A percentile compares a stretch with the other conserved stretches of the same genome.
Evolutionary conservation across 2,797 vertebrate species (phyloP).

Genomic region (Anguilla megastoma): DNA sequence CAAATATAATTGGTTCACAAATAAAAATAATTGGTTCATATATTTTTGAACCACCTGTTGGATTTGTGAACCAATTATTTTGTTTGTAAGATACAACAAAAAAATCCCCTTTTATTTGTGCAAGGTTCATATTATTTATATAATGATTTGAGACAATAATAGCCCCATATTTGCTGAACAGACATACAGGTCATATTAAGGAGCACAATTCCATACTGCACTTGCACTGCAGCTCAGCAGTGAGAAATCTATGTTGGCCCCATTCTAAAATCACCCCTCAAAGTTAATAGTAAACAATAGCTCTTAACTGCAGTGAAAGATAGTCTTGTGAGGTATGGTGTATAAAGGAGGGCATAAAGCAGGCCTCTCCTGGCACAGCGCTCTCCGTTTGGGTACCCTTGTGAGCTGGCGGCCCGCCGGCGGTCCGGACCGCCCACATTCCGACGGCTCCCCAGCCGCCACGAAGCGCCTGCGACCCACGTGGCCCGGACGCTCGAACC

Average conservation of each 20-base stretch:
- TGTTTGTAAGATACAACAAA: too few species aligned
- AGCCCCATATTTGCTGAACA: background rate
- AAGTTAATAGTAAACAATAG: background rate
- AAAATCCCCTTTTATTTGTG: too few species aligned
- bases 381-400: too few species aligned
- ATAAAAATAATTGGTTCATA: background rate
- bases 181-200: background rate
- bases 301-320: background rate
- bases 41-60: background rate
- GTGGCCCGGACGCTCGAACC: conserved; percentile 46
- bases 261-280: background rate
- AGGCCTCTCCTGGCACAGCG: background rate
- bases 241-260: background rate
- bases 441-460: background rate
- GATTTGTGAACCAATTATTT: too few species aligned
- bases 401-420: too few species aligned
- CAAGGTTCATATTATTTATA: too few species aligned
- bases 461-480: conserved; percentile 50
- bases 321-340: background rate
- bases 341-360: background rate
- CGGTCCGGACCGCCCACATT: background rate
- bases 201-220: background rate
- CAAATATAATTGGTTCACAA: background rate
- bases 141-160: too few species aligned
- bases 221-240: background rate